Evolutionary conservation across 2,888 invertebrate genomes (phyloP).

Genomic region (Siphlonurus alternatus): DNA sequence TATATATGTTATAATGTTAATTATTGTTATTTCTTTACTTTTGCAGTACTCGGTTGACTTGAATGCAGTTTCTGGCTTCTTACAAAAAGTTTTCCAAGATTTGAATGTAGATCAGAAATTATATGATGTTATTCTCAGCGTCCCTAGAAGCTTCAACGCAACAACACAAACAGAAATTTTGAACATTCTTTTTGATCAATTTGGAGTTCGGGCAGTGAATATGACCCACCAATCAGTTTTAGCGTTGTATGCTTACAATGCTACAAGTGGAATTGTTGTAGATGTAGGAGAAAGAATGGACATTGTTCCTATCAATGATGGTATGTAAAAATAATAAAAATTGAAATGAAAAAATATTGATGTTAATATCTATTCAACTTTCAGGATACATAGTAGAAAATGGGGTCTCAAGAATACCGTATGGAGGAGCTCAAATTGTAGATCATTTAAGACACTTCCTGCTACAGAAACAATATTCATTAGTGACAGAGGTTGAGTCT

Average conservation of each 20-base stretch:
- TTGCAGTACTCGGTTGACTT: conserved; percentile 26
- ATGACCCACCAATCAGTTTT: conserved; percentile 35
- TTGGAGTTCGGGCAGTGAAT: conserved; percentile 27
- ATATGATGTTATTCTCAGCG: conserved; percentile 28
- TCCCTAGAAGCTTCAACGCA: conserved; percentile 28
- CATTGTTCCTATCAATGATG: conserved; percentile 36
- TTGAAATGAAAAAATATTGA: background rate
- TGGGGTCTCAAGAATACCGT: conserved; percentile 32
- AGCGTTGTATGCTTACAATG: conserved; percentile 37
- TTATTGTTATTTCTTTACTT: no score
- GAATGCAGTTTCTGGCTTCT: conserved; percentile 28
- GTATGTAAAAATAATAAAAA: conserved; percentile 19
- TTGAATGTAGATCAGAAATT: conserved; percentile 28
- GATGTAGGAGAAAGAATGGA: conserved; percentile 39
- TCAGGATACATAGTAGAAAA: conserved; percentile 30
- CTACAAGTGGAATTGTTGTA: conserved; percentile 37
- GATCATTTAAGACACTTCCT: conserved; percentile 27
- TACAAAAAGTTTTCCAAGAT: conserved; percentile 31
- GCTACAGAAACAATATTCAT: conserved; percentile 22
- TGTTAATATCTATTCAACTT: background rate
- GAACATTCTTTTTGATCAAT: conserved; percentile 24
- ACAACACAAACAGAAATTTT: conserved; percentile 27
- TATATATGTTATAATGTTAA: no score
- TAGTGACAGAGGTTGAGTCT: conserved; percentile 25
- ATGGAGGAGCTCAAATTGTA: conserved; percentile 31